These are phyloP conservation scores for Corella eumyota DNA, from an alignment of 23 tunicate genomes.

Conservation along the genomic window DNA sequence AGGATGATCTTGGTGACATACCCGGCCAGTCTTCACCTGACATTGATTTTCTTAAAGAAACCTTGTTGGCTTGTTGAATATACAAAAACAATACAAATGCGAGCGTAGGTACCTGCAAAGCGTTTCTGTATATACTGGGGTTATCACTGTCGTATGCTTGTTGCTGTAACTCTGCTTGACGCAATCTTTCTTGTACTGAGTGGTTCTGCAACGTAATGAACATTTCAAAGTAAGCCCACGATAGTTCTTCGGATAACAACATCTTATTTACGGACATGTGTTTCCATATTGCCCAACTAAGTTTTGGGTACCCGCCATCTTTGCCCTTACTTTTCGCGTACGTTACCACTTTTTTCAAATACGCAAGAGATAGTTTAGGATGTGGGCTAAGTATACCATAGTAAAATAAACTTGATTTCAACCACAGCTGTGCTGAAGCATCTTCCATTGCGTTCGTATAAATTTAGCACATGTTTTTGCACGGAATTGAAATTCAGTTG, in stretches of 20 bases:
- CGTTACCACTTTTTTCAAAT: slow-evolving; percentile 61
- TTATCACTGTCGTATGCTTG: slow-evolving; percentile 26
- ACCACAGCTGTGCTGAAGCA: slow-evolving; percentile 57
- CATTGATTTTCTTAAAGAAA: slow-evolving; percentile 55
- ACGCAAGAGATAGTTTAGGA: slow-evolving; percentile 47
- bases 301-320: slow-evolving; percentile 79
- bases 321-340: slow-evolving; percentile 69
- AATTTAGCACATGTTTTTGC: too few relatives aligned
- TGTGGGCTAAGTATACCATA: slow-evolving; percentile 71
- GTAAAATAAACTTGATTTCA: slow-evolving; percentile 56
- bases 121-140: slow-evolving; percentile 19
- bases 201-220: slow-evolving; percentile 26
- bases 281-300: slow-evolving; percentile 77
- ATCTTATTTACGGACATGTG: slow-evolving; percentile 94
- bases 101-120: slow-evolving; percentile 55
- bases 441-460: too few relatives aligned
- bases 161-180: slow-evolving; percentile 65
- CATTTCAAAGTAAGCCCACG: slow-evolving; percentile 79
- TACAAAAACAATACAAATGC: slow-evolving; percentile 78
- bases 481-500: too few relatives aligned
- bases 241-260: slow-evolving; percentile 61
- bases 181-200: slow-evolving; percentile 43
- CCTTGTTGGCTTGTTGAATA: slow-evolving; percentile 75
- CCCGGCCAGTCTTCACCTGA: slow-evolving; percentile 96
- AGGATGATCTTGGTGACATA: slow-evolving; percentile 39